Evolutionary conservation across 2,888 invertebrate species (phyloP).

Genomic region (Creontiades dilutus): DNA sequence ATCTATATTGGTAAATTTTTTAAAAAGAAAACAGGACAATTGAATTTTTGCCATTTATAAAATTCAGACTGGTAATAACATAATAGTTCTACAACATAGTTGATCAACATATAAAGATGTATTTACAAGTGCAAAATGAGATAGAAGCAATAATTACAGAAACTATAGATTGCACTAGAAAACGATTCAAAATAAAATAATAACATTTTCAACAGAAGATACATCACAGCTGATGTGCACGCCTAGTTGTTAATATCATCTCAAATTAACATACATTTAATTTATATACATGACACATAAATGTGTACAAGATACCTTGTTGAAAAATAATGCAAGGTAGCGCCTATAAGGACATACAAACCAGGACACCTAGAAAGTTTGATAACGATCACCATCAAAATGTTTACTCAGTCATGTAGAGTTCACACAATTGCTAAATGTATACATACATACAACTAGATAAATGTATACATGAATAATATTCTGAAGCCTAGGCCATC

Average conservation of each 20-base stretch:
- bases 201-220: conserved; percentile 65
- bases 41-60: conserved; percentile 55
- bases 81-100: conserved; percentile 55
- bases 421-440: neutral
- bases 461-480: conserved; percentile 50
- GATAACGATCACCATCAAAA: neutral
- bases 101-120: conserved; percentile 69
- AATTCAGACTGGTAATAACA: conserved; percentile 58
- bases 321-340: neutral
- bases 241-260: conserved; percentile 54
- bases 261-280: conserved; percentile 40
- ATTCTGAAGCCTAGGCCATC: conserved; percentile 37
- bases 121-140: conserved; percentile 62
- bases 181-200: conserved; percentile 65
- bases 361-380: conserved; percentile 37
- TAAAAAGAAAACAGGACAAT: neutral
- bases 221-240: conserved; percentile 67
- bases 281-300: conserved; percentile 32
- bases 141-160: conserved; percentile 65
- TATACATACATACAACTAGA: neutral
- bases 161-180: conserved; percentile 66
- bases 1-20: neutral
- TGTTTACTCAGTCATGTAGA: conserved; percentile 25
- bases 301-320: neutral
- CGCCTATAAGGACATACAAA: neutral